Base-by-base conservation (phyloP, 2,113 vertebrate species). In the Pseudorectes ferrugineus region DNA sequence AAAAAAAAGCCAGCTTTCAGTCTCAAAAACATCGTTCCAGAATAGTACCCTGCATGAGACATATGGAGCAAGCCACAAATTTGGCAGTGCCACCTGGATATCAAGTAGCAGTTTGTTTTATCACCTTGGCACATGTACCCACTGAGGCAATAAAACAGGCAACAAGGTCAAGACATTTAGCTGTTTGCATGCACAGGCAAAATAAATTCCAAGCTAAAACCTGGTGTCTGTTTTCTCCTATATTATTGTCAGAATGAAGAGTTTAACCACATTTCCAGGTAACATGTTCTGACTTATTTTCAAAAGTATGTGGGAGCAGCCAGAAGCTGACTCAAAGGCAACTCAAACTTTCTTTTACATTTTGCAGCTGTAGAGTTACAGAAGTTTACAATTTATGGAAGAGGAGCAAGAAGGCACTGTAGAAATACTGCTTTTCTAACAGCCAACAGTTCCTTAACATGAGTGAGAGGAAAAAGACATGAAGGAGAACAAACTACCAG, bases 21-120 rank as follows among this genome's bases (percentile, higher is more conserved):
- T 54, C 48, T 81, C 74, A 74, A 74, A 93, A 79, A 79, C 9
- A 2, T 67, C 28, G n/a, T 66, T 91, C 70, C 93, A 96, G 57
- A 94, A 45, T 18, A 93, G 93, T 55, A 70, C 63, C 48, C 92
- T 81, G 67, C 72, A 83, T n/a, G 68, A 94, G 81, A 94, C 85
- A 85, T 95, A 95, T 48, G 71, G 87, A 92, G 43, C 1, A 0
- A 91, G 61, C 67, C 80, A 95, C 4, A 1, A 51, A 90, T 84
- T 80, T 83, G 93, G 93, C 94, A 97, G 54, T 84, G 48, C 57
- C 81, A 91, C 88, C 86, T 95, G 59, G 85, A 91, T 88, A 92
- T 65, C 87, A 93, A 88, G 88, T 85, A 93, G 75, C 94, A 97
- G 93, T 86, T 93, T 95, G 78, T 85, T 96, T 97, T 92, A 92